A percentile compares a stretch with the other conserved stretches of the same genome.
Conservation (phyloP, 2,888 invertebrate genomes). For the Parelbella ahira region DNA sequence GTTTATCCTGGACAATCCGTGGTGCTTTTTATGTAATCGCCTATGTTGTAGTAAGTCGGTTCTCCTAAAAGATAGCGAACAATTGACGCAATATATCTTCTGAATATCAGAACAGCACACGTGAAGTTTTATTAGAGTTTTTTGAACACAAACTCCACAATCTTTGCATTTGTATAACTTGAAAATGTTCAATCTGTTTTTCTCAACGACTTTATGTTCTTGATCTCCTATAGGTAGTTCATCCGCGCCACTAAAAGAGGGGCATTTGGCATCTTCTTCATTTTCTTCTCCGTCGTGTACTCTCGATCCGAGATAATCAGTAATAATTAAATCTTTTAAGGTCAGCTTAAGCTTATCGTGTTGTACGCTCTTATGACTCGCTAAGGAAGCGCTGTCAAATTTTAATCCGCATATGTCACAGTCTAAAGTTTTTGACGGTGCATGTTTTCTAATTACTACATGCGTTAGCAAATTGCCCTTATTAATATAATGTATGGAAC, state of each 20-base stretch:
- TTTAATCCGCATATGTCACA: too few relatives aligned
- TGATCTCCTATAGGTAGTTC: too few relatives aligned
- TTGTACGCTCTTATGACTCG: too few relatives aligned
- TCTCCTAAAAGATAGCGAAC: conserved; percentile 7
- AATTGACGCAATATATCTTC: conserved; percentile 11
- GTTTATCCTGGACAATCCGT: conserved; percentile 10
- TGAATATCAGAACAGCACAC: conserved; percentile 19
- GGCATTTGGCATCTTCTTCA: too few relatives aligned
- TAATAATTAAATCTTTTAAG: background rate
- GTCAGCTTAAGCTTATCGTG: background rate
- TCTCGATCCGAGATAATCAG: too few relatives aligned
- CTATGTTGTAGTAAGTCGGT: conserved; percentile 1
- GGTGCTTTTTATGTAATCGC: conserved; percentile 1
- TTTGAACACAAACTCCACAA: conserved; percentile 15
- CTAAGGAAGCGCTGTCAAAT: too few relatives aligned
- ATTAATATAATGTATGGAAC: background rate
- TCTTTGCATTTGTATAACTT: conserved; percentile 20
- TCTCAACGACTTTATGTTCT: too few relatives aligned
- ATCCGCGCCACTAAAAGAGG: too few relatives aligned
- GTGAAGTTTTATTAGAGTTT: conserved; percentile 1
- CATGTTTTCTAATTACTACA: too few relatives aligned
- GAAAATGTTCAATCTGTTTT: background rate
- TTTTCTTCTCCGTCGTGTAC: too few relatives aligned
- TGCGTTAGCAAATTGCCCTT: too few relatives aligned
- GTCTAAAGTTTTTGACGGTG: too few relatives aligned